These are phyloP conservation scores for Chironomus tentans DNA, from an alignment of 2,888 invertebrate species.

Conservation along the genomic window DNA sequence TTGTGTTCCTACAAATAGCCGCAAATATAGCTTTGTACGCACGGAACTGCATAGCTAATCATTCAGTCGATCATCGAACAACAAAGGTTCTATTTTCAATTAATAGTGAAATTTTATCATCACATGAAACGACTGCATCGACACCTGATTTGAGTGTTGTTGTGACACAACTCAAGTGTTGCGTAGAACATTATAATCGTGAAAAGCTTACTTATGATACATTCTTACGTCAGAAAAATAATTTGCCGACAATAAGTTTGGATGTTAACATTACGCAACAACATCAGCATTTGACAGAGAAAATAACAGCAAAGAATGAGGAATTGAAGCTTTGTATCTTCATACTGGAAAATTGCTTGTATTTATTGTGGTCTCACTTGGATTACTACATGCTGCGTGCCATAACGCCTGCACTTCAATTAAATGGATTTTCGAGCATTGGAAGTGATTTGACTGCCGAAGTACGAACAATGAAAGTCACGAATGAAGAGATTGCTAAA, in stretches of 20 bases:
- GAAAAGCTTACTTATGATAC: conserved; percentile 45
- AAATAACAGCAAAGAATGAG: conserved; percentile 48
- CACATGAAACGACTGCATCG: conserved; percentile 34
- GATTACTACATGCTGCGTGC: conserved; percentile 60
- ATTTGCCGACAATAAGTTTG: conserved; percentile 46
- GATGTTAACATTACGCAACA: conserved; percentile 39
- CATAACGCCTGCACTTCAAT: conserved; percentile 41
- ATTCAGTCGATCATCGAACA: conserved; percentile 47
- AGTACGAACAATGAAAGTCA: conserved; percentile 40
- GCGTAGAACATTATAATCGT: conserved; percentile 48
- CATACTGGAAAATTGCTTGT: conserved; percentile 62
- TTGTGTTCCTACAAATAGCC: conserved; percentile 52
- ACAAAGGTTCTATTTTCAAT: conserved; percentile 48
- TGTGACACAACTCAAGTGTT: conserved; percentile 48
- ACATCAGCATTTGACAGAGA: conserved; percentile 43
- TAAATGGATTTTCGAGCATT: conserved; percentile 30
- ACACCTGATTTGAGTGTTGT: conserved; percentile 46
- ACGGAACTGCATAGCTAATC: conserved; percentile 53
- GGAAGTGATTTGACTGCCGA: conserved; percentile 21
- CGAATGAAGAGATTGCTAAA: conserved; percentile 53
- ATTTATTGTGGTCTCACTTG: conserved; percentile 68
- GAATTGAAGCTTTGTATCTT: conserved; percentile 54
- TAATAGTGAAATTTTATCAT: conserved; percentile 34
- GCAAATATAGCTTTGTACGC: conserved; percentile 63
- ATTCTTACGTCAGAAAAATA: conserved; percentile 43